Evolutionary conservation across 2,797 vertebrate genomes (phyloP).

Genomic region (Scarus forsteni): DNA sequence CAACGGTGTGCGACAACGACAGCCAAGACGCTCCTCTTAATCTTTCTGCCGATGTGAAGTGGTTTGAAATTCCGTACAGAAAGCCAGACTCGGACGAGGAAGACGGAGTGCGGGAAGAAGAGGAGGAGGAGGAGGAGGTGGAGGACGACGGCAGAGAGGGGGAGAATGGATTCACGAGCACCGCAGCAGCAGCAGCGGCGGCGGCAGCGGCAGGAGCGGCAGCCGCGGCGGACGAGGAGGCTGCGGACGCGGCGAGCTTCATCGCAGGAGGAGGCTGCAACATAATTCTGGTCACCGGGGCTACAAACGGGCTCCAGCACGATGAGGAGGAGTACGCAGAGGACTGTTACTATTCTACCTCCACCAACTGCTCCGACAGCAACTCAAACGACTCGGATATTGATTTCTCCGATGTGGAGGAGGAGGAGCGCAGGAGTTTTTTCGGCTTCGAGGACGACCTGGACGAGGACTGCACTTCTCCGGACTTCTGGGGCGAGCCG

Average conservation of each 20-base stretch:
- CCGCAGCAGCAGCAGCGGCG: constrained; percentile 65
- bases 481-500: constrained; percentile 89
- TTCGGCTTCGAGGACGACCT: constrained; percentile 82
- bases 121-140: constrained; percentile 55
- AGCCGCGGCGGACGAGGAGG: constrained; percentile 37
- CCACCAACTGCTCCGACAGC: constrained; percentile 86
- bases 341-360: constrained; percentile 85
- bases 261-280: constrained; percentile 86
- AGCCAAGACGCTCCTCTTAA: constrained; percentile 84
- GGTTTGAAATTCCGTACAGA: constrained; percentile 88
- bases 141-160: constrained; percentile 52
- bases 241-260: constrained; percentile 83
- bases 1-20: constrained; percentile 82
- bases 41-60: constrained; percentile 88
- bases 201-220: constrained; percentile 64
- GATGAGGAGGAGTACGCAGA: constrained; percentile 85
- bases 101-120: constrained; percentile 72
- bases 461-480: constrained; percentile 83
- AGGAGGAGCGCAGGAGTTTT: constrained; percentile 86
- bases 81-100: constrained; percentile 87
- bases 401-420: constrained; percentile 89
- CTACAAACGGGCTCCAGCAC: constrained; percentile 86
- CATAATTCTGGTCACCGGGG: constrained; percentile 87
- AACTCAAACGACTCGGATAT: constrained; percentile 88
- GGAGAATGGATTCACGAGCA: constrained; percentile 73